Conservation (phyloP, 2,797 vertebrate genomes). For the Coilia nasus region DNA sequence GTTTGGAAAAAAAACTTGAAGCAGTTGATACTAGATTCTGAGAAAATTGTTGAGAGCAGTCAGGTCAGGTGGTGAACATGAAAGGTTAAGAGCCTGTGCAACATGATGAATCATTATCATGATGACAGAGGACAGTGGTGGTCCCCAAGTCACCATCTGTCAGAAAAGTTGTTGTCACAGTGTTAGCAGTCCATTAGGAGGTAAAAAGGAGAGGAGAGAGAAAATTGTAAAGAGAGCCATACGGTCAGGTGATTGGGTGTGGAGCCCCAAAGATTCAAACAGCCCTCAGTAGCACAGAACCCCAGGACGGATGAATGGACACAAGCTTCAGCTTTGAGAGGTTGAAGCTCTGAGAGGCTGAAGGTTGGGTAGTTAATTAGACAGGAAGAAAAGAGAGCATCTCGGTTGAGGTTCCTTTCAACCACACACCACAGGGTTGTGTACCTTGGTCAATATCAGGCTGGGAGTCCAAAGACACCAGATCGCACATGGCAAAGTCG, state of each 20-base stretch:
- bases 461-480: conserved; percentile 79
- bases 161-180: background rate
- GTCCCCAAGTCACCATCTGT: background rate
- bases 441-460: conserved; percentile 88
- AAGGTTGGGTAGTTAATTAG: background rate
- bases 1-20: too few species aligned
- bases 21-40: too few species aligned
- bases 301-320: too few species aligned
- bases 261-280: background rate
- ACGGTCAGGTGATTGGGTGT: background rate
- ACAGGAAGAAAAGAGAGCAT: background rate
- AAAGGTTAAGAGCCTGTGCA: background rate
- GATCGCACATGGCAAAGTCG: conserved; percentile 71
- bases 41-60: too few species aligned
- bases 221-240: background rate
- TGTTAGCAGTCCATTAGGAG: background rate
- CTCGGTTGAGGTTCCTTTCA: background rate
- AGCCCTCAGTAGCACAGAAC: too few species aligned
- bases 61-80: background rate
- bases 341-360: background rate
- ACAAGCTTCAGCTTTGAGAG: too few species aligned
- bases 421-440: conserved; percentile 39
- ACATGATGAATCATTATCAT: background rate
- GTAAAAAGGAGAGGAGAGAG: background rate
- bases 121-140: background rate